phyloP scores from a whole-genome alignment of 2,113 vertebrate genomes.

The Albula glossodonta region DNA sequence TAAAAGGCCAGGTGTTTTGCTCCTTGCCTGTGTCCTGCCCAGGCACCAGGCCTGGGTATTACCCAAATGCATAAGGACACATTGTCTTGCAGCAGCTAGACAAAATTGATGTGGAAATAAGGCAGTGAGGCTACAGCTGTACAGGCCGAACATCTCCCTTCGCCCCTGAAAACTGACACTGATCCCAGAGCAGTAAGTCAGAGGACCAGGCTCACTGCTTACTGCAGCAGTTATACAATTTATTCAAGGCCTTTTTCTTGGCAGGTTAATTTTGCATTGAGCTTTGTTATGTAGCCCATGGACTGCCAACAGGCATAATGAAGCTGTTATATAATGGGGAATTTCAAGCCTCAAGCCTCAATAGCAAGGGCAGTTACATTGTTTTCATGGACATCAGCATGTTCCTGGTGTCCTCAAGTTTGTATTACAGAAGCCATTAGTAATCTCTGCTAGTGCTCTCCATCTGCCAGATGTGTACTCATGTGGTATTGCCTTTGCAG shows the following conservation, averaged over 20 bases:
- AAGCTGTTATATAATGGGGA: constrained; percentile 14
- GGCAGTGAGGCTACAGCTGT: not conserved
- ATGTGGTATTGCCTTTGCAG: not conserved
- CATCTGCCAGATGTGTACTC: not conserved
- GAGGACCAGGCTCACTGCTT: not conserved
- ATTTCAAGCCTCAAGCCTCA: not conserved
- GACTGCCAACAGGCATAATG: constrained; percentile 18
- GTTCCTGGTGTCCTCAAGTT: constrained; percentile 1
- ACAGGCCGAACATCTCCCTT: not conserved
- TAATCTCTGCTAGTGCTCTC: not conserved
- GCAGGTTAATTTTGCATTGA: constrained; percentile 13
- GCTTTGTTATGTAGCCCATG: constrained; percentile 22
- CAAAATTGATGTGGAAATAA: not conserved
- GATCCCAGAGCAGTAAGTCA: constrained; percentile 7
- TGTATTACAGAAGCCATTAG: not conserved
- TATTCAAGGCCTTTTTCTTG: constrained; percentile 13
- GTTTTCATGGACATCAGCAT: constrained; percentile 13
- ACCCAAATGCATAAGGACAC: not conserved
- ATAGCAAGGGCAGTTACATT: not conserved
- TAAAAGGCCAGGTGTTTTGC: not conserved
- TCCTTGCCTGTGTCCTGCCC: not conserved
- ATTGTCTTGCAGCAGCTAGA: not conserved
- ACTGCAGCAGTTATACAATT: not conserved
- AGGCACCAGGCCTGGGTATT: not conserved
- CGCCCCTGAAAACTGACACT: not conserved